phyloP scores from a whole-genome alignment of 2,113 vertebrate species.

The Pachyramphus minor region DNA sequence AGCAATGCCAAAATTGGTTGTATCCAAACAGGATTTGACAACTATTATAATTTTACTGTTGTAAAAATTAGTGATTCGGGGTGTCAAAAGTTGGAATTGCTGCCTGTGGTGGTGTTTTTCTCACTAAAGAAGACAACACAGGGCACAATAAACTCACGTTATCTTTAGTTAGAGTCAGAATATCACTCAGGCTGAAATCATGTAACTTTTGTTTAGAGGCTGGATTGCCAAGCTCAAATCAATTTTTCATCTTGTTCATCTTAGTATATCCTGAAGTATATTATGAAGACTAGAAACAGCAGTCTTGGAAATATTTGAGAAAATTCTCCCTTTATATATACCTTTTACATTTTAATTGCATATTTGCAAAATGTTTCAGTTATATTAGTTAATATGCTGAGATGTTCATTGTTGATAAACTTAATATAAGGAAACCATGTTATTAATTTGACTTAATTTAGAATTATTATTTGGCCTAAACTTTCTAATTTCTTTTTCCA shows the following conservation, averaged over 20 bases:
- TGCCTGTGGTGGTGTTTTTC: neutral
- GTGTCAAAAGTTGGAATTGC: neutral
- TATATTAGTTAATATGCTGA: neutral
- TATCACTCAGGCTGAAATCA: neutral
- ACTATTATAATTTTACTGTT: neutral
- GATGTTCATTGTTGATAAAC: neutral
- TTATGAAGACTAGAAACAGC: neutral
- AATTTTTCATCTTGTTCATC: neutral
- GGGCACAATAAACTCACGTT: neutral
- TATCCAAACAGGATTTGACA: neutral
- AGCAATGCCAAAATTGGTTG: neutral
- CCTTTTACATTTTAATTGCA: neutral
- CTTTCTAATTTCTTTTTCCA: neutral
- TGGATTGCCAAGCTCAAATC: neutral
- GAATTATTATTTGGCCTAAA: neutral
- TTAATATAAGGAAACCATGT: neutral
- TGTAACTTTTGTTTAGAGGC: fast-evolving
- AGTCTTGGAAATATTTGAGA: neutral
- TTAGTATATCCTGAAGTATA: neutral
- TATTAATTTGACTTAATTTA: neutral
- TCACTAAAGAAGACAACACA: neutral
- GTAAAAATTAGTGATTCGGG: neutral
- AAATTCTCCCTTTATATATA: neutral
- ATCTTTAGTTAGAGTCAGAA: neutral
- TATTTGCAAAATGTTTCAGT: neutral